Conservation (phyloP, 2,888 invertebrate species). For the Salticus scenicus region DNA sequence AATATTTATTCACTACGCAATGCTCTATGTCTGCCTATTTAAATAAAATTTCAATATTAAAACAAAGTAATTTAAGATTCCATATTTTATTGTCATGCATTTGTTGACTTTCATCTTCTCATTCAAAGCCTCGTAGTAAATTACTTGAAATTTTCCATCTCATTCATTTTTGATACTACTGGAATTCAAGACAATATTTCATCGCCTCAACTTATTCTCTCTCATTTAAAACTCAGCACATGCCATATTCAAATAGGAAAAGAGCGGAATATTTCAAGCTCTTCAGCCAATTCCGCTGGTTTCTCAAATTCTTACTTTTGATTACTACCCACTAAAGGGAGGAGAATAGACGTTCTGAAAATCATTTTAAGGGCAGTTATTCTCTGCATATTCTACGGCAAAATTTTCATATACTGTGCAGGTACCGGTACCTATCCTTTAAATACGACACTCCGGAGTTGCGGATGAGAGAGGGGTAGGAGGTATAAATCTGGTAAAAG, state of each 20-base stretch:
- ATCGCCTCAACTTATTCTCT: not conserved
- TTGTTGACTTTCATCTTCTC: too few relatives aligned
- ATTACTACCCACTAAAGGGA: slow-evolving; percentile 37
- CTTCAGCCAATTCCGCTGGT: not conserved
- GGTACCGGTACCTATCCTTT: slow-evolving; percentile 15
- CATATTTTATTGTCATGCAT: too few relatives aligned
- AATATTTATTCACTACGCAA: too few relatives aligned
- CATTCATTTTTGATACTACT: too few relatives aligned
- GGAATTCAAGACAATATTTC: too few relatives aligned
- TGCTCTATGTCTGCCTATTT: too few relatives aligned
- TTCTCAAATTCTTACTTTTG: slow-evolving; percentile 35
- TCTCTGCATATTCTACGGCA: not conserved
- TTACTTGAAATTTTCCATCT: too few relatives aligned
- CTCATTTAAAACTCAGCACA: not conserved
- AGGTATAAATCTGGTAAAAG: slow-evolving; percentile 63
- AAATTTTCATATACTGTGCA: slow-evolving; percentile 49
- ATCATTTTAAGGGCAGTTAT: slow-evolving; percentile 51
- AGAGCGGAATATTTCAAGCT: not conserved
- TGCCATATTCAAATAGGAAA: not conserved
- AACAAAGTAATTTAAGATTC: too few relatives aligned
- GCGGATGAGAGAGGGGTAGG: slow-evolving; percentile 1
- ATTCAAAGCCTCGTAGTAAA: too few relatives aligned
- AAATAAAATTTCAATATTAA: too few relatives aligned
- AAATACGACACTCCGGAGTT: slow-evolving; percentile 23
- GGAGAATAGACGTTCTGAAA: slow-evolving; percentile 5